A percentile compares a stretch with the other conserved stretches of the same genome.
Evolutionary conservation across 2,888 invertebrate genomes (phyloP).

Genomic region (Caenorhabditis afra): DNA sequence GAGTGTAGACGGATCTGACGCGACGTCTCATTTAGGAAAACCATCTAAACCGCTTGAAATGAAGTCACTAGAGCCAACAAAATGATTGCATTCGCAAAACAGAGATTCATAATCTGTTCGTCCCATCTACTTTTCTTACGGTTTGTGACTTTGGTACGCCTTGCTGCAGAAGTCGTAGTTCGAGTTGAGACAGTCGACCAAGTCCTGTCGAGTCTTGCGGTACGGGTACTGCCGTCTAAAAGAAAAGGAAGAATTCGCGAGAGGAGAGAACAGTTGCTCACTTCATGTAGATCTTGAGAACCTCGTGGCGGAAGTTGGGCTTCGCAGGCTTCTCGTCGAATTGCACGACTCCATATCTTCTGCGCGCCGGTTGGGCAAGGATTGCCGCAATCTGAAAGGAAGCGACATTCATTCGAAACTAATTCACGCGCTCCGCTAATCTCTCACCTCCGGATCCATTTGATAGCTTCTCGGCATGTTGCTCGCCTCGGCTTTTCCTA

Average conservation of each 20-base stretch:
- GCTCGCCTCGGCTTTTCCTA: slow-evolving; percentile 3
- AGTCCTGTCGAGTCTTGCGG: slow-evolving; percentile 6
- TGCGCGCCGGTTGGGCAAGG: slow-evolving; percentile 20
- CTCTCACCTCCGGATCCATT: slow-evolving; percentile 1
- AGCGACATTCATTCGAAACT: too few species aligned
- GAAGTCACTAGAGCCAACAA: too few species aligned
- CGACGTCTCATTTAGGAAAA: too few species aligned
- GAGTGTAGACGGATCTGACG: too few species aligned
- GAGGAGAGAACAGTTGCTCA: too few species aligned
- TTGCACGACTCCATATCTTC: slow-evolving; percentile 28
- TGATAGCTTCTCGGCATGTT: not conserved
- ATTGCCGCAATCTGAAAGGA: slow-evolving; percentile 40
- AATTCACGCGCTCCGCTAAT: not conserved
- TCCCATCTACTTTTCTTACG: slow-evolving; percentile 18
- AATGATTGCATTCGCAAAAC: too few species aligned
- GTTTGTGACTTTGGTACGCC: slow-evolving; percentile 17
- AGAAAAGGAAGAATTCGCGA: not conserved
- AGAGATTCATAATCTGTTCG: too few species aligned
- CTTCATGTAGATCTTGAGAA: slow-evolving; percentile 46
- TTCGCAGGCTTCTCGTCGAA: slow-evolving; percentile 22
- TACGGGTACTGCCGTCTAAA: slow-evolving; percentile 34
- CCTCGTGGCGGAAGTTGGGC: slow-evolving; percentile 20
- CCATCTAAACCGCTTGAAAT: too few species aligned
- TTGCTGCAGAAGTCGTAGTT: not conserved
- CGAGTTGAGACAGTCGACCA: slow-evolving; percentile 12